Base-by-base conservation (phyloP, 2,888 invertebrate genomes). In the Sylvicola cinctus region DNA sequence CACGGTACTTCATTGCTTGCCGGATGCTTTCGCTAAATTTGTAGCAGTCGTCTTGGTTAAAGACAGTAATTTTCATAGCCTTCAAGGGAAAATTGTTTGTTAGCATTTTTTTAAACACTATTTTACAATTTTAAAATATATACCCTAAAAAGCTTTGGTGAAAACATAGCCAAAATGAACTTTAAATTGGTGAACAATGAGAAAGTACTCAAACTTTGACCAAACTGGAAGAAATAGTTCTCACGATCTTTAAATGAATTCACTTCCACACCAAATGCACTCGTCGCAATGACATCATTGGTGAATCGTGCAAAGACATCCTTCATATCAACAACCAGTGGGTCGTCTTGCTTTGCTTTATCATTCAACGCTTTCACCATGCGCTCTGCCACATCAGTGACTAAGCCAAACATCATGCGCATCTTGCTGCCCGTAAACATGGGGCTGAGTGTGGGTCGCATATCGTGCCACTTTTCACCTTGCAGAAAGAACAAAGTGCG, bases 151-250 rank as follows among this genome's bases (percentile, higher is more conserved):
- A 15, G 3, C 20, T 23, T 12, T 6, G 35, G 31, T 11, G 30
- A 15, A 3, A 30, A 11, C 16, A 16, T 13, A 4, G 30, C 7
- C 3, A 26, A 4, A 3, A 35, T n/a, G 4, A 35, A 29, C 13
- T 35, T 35, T 6, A 35, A n/a, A n/a, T n/a, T n/a, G n/a, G n/a
- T n/a, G n/a, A n/a, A n/a, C n/a, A n/a, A n/a, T n/a, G n/a, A n/a
- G n/a, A n/a, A n/a, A 12, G 29, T 31, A 17, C 30, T 23, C 10
- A 38, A 23, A 3, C 44, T 43, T 38, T 55, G 58, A 3, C 62
- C 63, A 49, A 52, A 59, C n/a, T 42, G 31, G 39, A 58, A 66
- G 44, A 68, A 66, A 16, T 57, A 45, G 39, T 65, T 63, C 13
- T 63, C 42, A 16, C 45, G 48, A 1, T 65, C 52, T 2, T 45